These are phyloP conservation scores for Melozone crissalis DNA, from an alignment of 2,113 vertebrate genomes.

Conservation along the genomic window DNA sequence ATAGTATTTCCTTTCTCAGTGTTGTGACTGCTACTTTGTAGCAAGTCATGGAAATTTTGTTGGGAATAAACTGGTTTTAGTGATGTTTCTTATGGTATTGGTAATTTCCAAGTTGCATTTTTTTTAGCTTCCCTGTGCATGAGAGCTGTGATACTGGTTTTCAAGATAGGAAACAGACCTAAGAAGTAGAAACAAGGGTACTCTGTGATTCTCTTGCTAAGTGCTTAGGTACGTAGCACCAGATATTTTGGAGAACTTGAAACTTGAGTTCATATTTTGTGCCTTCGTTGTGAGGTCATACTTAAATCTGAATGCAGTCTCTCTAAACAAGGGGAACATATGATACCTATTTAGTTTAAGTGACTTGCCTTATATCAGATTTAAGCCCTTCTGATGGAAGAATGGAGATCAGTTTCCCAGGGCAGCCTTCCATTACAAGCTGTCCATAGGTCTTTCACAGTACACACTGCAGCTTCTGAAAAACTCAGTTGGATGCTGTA, in stretches of 20 bases:
- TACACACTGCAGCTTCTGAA: not conserved
- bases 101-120: not conserved
- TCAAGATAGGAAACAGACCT: not conserved
- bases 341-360: not conserved
- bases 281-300: not conserved
- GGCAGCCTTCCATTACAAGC: not conserved
- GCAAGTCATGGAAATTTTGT: not conserved
- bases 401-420: not conserved
- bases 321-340: not conserved
- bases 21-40: not conserved
- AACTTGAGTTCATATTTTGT: not conserved
- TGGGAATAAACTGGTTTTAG: not conserved
- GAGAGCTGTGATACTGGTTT: not conserved
- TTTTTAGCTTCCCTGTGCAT: not conserved
- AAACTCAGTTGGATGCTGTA: not conserved
- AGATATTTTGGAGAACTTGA: not conserved
- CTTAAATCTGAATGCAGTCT: not conserved
- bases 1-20: not conserved
- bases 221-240: fast-evolving
- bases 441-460: not conserved
- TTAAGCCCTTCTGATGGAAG: not conserved
- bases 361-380: not conserved
- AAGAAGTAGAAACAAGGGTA: not conserved
- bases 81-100: fast-evolving
- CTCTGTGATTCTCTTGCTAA: not conserved